These are phyloP conservation scores for Eidolon helvum DNA, from an alignment of 2,113 vertebrate genomes.

Conservation along the genomic window DNA sequence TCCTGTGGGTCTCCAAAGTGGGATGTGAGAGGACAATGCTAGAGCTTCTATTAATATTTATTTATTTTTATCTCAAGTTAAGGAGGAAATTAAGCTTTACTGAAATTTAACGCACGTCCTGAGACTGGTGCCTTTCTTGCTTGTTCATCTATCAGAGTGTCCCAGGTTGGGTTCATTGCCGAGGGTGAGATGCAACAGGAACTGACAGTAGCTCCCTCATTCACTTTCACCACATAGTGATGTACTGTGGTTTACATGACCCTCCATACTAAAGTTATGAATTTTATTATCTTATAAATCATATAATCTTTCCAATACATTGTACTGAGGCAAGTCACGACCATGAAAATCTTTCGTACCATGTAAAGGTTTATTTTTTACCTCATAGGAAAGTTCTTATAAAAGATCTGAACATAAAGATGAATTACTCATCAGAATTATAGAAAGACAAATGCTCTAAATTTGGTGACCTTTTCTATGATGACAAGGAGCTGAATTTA, in stretches of 20 bases:
- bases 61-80: background rate
- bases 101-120: background rate
- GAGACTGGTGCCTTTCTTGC: background rate
- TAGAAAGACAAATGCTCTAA: constrained; percentile 30
- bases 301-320: background rate
- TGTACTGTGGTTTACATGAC: background rate
- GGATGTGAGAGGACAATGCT: background rate
- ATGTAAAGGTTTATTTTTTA: background rate
- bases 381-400: background rate
- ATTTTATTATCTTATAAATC: background rate
- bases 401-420: constrained; percentile 9
- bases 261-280: background rate
- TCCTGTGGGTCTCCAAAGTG: background rate
- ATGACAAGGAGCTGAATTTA: constrained; percentile 25
- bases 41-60: background rate
- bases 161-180: background rate
- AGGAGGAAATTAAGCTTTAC: background rate
- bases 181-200: background rate
- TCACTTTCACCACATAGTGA: background rate
- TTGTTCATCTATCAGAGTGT: background rate
- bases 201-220: background rate
- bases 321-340: background rate
- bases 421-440: constrained; percentile 29
- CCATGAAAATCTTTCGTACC: background rate
- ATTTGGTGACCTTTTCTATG: constrained; percentile 31